Evolutionary conservation across 2,113 vertebrate genomes (phyloP), one percentile per base, ranked within the genome.

Genomic region (Nibea albiflora): DNA sequence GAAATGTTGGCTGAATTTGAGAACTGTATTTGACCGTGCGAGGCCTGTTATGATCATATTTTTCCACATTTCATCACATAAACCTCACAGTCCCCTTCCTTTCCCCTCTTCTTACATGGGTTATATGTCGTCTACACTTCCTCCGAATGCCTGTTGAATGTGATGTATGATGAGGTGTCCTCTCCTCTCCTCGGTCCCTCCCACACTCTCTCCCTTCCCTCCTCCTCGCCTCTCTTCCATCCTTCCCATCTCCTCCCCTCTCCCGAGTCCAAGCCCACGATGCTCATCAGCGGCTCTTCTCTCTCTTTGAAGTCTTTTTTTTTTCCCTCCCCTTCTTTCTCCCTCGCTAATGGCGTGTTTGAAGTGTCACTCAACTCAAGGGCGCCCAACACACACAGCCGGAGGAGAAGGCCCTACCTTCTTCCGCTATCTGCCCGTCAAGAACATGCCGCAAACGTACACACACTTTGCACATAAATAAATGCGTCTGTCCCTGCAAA

Each of bases 341-440:
- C 81, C 81, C 71, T 88, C 73, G 16, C 84, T 91, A 88, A 86
- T 90, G 82, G 85, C 78, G 76, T 60, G 52, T 92, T 93, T 94
- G 89, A 94, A 94, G 94, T 92, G 88, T 92, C 90, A 92, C 86
- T 93, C 89, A 91, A 85, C 81, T 93, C 88, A 92, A 93, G 91
- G 90, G 81, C 90, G 88, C 71, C 79, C 79, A 90, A 89, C 83
- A 90, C 79, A 85, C 88, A 88, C 85, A 87, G 66, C 86, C 78
- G 84, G 85, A 85, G 83, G 70, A 81, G 75, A 69, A 73, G 60
- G 19, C 74, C 2, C 60, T 60, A 65, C 81, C 71, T 67, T 56
- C 28, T 71, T 71, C 56, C 42, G 54, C 72, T 57, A 22, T 73
- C 73, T 76, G 28, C 75, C 73, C 49, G 66, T 62, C 35, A 65